Evolutionary conservation across 2,113 vertebrate genomes (phyloP), one percentile per base, ranked within the genome.

Genomic region (Hemicordylus capensis): DNA sequence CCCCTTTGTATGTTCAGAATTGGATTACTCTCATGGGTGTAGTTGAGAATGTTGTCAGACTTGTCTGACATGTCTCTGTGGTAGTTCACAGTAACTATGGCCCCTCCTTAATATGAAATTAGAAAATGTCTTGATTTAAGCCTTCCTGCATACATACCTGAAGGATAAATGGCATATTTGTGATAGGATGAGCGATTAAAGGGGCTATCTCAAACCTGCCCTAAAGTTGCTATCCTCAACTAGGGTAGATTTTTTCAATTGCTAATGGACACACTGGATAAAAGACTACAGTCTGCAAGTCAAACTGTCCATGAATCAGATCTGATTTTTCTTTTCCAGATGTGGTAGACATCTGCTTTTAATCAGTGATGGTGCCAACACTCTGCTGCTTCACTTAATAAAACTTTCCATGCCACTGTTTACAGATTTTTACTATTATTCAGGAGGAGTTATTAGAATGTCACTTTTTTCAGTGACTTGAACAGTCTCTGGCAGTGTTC

Each of bases 1-100:
- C 85, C 74, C 88, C 91, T 92, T 87, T 86, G 76, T 90, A 81
- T 87, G 10, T 70, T 26, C 87, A 81, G 90, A 91, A 54, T 93
- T 91, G 90, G 87, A 78, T 42, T 63, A 74, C 81, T 90, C 22
- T 80, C 70, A 3, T 48, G 88, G 95, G 95, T 91, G 95, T 92
- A 89, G 93, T 77, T 86, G 86, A 90, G 94, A 95, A 95, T 95
- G 94, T 87, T 77, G 91, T 92, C 86, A 89, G 87, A 94, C 93
- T 93, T 0, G 93, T 89, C 80, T 64, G 19, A 14, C 46, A 2
- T 82, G 86, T 79, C 91, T 92, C 80, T 89, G 4, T 17, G 66
- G 39, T 89, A 64, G 26, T 85, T 89, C 83, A 73, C 83, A 79
- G 66, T 34, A 88, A 46, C 61, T 6, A 75, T 81, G 63, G 85